Evolutionary conservation across 2,113 vertebrate species (phyloP), one percentile per base, ranked within the genome.

Genomic region (Crotophaga sulcirostris): DNA sequence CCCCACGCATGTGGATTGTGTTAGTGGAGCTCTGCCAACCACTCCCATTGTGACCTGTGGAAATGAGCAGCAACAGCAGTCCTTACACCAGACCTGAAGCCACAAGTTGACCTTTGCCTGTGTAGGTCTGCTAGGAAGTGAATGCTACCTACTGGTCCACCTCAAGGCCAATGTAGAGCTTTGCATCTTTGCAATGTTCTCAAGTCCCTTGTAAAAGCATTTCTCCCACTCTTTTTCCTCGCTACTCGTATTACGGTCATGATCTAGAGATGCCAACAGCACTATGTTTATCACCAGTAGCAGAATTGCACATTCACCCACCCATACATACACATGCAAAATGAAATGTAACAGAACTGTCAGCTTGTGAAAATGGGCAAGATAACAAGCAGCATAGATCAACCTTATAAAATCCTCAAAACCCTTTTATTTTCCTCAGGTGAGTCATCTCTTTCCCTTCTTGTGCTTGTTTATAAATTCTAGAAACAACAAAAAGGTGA

Each of bases 1-100:
- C 4, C 36, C 25, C 29, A 17, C 0, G 1, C 2, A 3, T 6
- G 34, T 11, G 66, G 18, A 5, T 34, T 10, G 1, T 14, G 2
- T 31, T 58, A 56, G 49, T n/a, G 20, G 11, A 62, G 36, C 11
- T 87, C 74, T 84, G 36, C 40, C 60, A 74, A 34, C n/a, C 17
- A 18, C 17, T 86, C 18, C 34, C 13, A 8, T 7, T 33, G 69
- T 67, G 19, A 33, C 52, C 28, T 18, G 68, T 84, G 74, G 80
- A 66, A 21, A 42, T 3, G 34, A 45, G 34, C 26, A 62, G 60
- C 62, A 49, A 18, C 9, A 2, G 23, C 77, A 11, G 13, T 62
- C 55, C 77, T 83, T 23, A 21, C 20, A 10, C 34, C 44, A 52
- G 18, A 24, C 33, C 76, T 33, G 28, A 56, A 78, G 59, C 40